phyloP scores from a whole-genome alignment of 2,888 invertebrate genomes.

The Meteorus cinctellus region DNA sequence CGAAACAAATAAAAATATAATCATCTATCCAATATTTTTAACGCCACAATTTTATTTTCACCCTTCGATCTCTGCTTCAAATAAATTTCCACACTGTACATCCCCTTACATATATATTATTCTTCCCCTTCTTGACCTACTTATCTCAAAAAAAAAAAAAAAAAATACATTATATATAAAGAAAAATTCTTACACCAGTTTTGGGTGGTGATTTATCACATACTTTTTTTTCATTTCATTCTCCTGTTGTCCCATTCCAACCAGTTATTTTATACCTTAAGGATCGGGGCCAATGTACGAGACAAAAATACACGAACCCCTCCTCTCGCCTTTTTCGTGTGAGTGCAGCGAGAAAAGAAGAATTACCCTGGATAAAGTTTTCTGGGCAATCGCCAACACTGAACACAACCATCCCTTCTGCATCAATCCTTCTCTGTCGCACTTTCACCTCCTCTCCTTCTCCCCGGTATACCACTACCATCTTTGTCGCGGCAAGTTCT shows the following conservation, averaged over 20 bases:
- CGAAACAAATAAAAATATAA: neutral
- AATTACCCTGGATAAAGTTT: constrained; percentile 47
- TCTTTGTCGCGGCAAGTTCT: constrained; percentile 46
- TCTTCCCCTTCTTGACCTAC: neutral
- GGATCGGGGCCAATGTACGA: constrained; percentile 35
- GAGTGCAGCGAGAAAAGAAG: constrained; percentile 31
- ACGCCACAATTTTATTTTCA: neutral
- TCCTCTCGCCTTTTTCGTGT: neutral
- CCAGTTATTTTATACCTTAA: constrained; percentile 8
- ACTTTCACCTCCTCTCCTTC: neutral
- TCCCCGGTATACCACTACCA: neutral
- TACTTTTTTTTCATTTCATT: constrained; percentile 1
- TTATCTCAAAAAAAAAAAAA: neutral
- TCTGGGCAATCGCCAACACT: constrained; percentile 50
- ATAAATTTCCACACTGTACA: neutral
- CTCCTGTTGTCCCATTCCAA: neutral
- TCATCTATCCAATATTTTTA: neutral
- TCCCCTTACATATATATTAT: constrained; percentile 1
- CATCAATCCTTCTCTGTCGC: constrained; percentile 1
- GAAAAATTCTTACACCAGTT: neutral
- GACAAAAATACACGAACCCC: constrained; percentile 42
- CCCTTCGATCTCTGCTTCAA: neutral
- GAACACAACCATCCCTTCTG: constrained; percentile 15
- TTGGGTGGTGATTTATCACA: constrained; percentile 11
- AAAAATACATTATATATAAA: neutral